Base-by-base conservation (phyloP, 1,140 invertebrate genomes). In the Trypoxylus dichotomus region DNA sequence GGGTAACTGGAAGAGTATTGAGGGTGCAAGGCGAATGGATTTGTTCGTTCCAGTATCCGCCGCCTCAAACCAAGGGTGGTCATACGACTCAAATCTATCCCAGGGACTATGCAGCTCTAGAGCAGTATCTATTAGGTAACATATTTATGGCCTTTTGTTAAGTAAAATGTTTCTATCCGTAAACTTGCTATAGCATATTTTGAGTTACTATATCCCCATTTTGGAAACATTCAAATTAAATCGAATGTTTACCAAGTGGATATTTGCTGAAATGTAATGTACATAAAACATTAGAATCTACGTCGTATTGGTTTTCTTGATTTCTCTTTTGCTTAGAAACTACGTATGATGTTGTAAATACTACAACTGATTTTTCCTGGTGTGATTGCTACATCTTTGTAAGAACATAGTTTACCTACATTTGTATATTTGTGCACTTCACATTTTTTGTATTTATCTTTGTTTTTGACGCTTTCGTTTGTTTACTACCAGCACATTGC, bases 1-100 rank as follows among this genome's bases (percentile, higher is more conserved):
- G 95, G 25, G 96, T 97, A 54, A 97, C 96, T n/a, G 96, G 96
- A 1, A 89, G 96, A 73, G 94, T 97, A 81, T 87, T 98, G 29
- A 94, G 95, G 83, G 95, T 97, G 24, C 95, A 97, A 86, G 95
- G 97, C 85, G 94, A 97, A 86, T 97, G 96, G 95, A 96, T 96
- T 82, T 97, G 96, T 87, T 96, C 95, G 80, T 97, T 97, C 87
- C 91, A 95, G 78, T 96, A 96, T 87, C 95, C 96, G 43, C 94
- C 95, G 42, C 94, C 95, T 82, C 92, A 91, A 54, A 75, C 79
- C 11, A 83, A 83, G 63, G 81, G 88, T 29, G 77, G 19, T 24
- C 60, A 68, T 29, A 29, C 60, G 60, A 82, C 88, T 77, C 88
- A 89, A 81, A 91, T 86, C 85, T 95, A 88, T 90, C 89, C 94